Percentiles rank a stretch among this genome's conserved stretches.
phyloP scores from a whole-genome alignment of 1,140 invertebrate species.

The Magallana gigas region DNA sequence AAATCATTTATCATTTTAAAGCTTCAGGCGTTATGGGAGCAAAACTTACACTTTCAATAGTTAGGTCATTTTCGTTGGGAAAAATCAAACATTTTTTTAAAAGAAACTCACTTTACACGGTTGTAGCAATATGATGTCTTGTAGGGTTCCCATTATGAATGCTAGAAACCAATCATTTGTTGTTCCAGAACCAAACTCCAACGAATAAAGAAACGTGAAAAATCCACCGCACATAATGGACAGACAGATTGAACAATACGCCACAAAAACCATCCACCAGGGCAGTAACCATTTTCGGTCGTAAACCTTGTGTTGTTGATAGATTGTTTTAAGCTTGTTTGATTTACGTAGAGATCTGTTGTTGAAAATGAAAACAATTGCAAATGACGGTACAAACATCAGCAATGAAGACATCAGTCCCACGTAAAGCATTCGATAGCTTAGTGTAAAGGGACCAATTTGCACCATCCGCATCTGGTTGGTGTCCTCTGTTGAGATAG shows the following conservation, averaged over 20 bases:
- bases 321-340: neutral
- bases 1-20: too few species aligned
- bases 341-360: conserved; percentile 3
- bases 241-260: conserved; percentile 31
- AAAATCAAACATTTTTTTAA: too few species aligned
- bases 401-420: conserved; percentile 67
- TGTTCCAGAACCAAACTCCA: conserved; percentile 46
- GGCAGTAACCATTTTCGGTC: conserved; percentile 25
- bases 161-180: conserved; percentile 51
- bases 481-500: conserved; percentile 46
- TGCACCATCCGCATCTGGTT: conserved; percentile 64
- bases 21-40: too few species aligned
- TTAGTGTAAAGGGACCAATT: conserved; percentile 78
- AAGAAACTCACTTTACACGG: conserved; percentile 47
- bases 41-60: too few species aligned
- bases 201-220: conserved; percentile 51
- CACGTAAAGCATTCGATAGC: conserved; percentile 69
- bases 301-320: neutral
- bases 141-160: conserved; percentile 40
- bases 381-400: conserved; percentile 72
- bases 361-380: conserved; percentile 39
- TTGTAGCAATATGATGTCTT: conserved; percentile 43
- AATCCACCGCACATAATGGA: conserved; percentile 20
- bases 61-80: too few species aligned
- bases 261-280: conserved; percentile 51